These are phyloP conservation scores for Atherinosoma microstoma DNA, from an alignment of 2,797 vertebrate genomes.

Conservation along the genomic window DNA sequence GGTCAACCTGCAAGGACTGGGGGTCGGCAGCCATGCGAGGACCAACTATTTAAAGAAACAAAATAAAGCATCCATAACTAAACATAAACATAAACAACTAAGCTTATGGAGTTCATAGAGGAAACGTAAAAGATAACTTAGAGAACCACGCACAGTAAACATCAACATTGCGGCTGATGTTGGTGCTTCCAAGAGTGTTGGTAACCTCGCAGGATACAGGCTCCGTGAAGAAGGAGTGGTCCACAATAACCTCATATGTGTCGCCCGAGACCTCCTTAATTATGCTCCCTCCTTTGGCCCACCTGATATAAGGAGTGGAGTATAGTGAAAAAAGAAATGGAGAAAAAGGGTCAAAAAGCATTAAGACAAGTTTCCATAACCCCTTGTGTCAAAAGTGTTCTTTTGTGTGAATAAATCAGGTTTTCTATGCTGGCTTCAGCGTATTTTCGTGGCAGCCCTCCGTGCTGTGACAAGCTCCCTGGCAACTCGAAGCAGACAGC, in stretches of 20 bases:
- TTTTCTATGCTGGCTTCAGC: constrained; percentile 79
- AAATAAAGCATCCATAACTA: constrained; percentile 24
- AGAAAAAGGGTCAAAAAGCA: constrained; percentile 34
- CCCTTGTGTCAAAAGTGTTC: constrained; percentile 60
- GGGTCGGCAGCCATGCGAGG: constrained; percentile 96
- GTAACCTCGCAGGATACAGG: constrained; percentile 97
- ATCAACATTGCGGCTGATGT: constrained; percentile 96
- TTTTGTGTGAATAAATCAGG: constrained; percentile 78
- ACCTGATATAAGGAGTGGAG: constrained; percentile 80
- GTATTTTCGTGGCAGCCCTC: constrained; percentile 76
- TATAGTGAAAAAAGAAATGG: constrained; percentile 3
- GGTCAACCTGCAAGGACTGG: constrained; percentile 94
- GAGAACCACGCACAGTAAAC: constrained; percentile 93
- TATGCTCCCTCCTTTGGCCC: constrained; percentile 94
- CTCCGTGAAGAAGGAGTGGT: constrained; percentile 96
- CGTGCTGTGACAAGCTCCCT: constrained; percentile 76
- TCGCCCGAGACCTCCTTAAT: constrained; percentile 94
- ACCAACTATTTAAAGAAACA: constrained; percentile 85
- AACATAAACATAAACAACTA: too few species aligned
- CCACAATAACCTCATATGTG: constrained; percentile 92
- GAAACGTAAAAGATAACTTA: constrained; percentile 10
- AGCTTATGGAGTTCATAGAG: constrained; percentile 10
- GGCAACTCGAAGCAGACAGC: constrained; percentile 73
- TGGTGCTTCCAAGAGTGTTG: constrained; percentile 95
- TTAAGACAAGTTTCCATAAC: constrained; percentile 55